Evolutionary conservation across 2,797 vertebrate genomes (phyloP), one percentile per base, ranked within the genome.

Genomic region (Cossypha polioptera): DNA sequence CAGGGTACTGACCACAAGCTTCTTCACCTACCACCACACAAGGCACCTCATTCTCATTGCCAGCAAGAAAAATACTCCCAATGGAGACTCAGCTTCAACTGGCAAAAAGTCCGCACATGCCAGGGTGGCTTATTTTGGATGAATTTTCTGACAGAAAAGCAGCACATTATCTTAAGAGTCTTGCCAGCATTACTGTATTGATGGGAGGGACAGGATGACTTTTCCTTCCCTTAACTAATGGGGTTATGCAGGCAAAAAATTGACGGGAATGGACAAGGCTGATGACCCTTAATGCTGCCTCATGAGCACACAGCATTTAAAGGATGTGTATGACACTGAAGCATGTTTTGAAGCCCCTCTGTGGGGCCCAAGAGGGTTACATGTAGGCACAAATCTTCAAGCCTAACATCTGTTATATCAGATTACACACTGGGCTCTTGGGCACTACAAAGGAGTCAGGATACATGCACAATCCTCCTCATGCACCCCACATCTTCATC

Each of bases 201-300:
- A 88, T 66, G 40, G 43, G 65, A 92, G 51, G 47, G 26, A 88
- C 61, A 59, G 33, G 35, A 86, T 92, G 55, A 78, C 53, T 92
- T 91, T 82, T 88, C 31, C 40, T 67, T 95, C 69, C 38, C 59
- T 86, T 94, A 94, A 86, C 83, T 91, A 90, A 92, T 57, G 26
- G 62, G 36, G 69, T 84, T 94, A 57, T 50, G n/a, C 22, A 77
- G 75, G 62, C 61, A 94, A 95, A 82, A 82, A 74, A 22, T 38
- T 69, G 16, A 68, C 33, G 13, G 48, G 47, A 91, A 87, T 69
- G 33, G 76, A 91, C 48, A 18, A 86, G 82, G 69, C 62, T 93
- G 57, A 86, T 91, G 89, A 88, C 58, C 76, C 38, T 91, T 92
- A 92, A 90, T 62, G 35, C 55, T 88, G 87, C 91, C 71, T 88